Evolutionary conservation across 2,888 invertebrate genomes (phyloP), one percentile per base, ranked within the genome.

Genomic region (Bombylius major): DNA sequence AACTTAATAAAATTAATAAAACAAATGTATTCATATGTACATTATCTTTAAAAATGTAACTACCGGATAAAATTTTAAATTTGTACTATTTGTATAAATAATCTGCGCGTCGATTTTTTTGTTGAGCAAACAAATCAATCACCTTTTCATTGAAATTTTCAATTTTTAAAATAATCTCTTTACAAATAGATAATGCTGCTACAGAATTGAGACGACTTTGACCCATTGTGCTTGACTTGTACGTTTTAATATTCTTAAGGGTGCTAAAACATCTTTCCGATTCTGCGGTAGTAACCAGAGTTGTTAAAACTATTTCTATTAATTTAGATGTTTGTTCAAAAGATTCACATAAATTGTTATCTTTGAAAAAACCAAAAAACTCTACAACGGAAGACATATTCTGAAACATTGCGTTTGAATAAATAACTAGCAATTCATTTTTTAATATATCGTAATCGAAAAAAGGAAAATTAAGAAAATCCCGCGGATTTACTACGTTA

Each of bases 221-320:
- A 23, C 36, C 53, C 53, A 53, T 53, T 47, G 47, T 53, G 47
- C 53, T 47, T 6, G 53, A 47, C 34, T 53, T 53, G 9, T 36
- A 53, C 5, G 47, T 39, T 53, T 53, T 47, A 13, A 47, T 53
- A 47, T 47, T 53, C 47, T 53, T 53, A n/a, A 53, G 36, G 5
- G 53, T 47, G 6, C 47, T 53, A 53, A 39, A 47, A 5, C 36
- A 36, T 7, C 53, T 53, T 47, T 47, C 46, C 5, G 34, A 53
- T 23, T 53, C 52, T 34, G n/a, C 33, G 4, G 8, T 53, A 34
- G 36, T 53, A 8, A 14, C 6, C n/a, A 47, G 36, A 47, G 47
- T 39, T 5, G 36, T 36, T n/a, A 53, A 39, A 34, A 51, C 7
- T 12, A 45, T 45, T 51, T 51, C 12, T n/a, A 45, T 7, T 13